phyloP scores from a whole-genome alignment of 2,797 vertebrate species.

The Malacoraja senta region DNA sequence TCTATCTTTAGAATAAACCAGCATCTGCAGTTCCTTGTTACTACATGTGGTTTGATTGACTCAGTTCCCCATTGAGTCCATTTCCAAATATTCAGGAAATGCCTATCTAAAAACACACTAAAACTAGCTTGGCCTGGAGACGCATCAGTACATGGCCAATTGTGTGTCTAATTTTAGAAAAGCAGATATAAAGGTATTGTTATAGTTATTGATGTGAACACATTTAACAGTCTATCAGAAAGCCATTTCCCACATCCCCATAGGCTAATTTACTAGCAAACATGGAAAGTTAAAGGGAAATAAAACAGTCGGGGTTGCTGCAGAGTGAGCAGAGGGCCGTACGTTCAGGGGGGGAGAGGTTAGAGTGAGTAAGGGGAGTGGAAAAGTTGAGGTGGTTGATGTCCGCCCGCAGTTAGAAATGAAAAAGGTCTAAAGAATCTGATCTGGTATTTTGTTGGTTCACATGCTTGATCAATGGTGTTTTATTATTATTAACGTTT shows the following conservation, averaged over 20 bases:
- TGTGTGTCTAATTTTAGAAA: neutral
- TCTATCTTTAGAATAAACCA: too few species aligned
- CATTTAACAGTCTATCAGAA: neutral
- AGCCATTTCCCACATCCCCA: neutral
- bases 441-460: too few species aligned
- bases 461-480: too few species aligned
- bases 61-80: neutral
- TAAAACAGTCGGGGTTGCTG: too few species aligned
- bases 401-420: too few species aligned
- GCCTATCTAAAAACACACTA: neutral
- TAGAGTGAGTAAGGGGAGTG: too few species aligned
- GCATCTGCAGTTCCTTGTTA: too few species aligned
- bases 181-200: neutral
- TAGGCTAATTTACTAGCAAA: neutral
- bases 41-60: neutral
- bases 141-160: neutral
- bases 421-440: too few species aligned
- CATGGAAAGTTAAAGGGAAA: neutral
- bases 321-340: too few species aligned
- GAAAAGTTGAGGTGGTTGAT: too few species aligned
- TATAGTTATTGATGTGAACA: neutral
- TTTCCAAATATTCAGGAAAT: neutral
- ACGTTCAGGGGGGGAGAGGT: too few species aligned
- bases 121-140: neutral
- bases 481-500: too few species aligned